Evolutionary conservation across 2,113 vertebrate genomes (phyloP), one percentile per base, ranked within the genome.

Genomic region (Larimichthys polyactis): DNA sequence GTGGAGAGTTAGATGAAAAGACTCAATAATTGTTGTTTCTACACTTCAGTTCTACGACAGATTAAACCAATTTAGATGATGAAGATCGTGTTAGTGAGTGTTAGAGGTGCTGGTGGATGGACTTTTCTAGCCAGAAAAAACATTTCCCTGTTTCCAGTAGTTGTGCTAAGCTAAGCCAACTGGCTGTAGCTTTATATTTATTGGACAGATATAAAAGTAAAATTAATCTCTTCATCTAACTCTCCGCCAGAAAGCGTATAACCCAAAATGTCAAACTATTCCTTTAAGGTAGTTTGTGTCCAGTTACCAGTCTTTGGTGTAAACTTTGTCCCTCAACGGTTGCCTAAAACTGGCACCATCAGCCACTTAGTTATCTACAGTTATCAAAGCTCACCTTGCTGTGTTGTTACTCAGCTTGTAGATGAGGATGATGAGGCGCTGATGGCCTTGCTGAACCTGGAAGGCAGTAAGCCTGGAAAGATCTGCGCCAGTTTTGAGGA

Each of bases 401-500:
- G 16, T 81, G 63, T 58, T 78, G 46, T 51, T 51, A 4, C 48
- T 70, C 91, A 96, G 95, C 75, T 95, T 16, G 78, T 95, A 36
- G 95, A 95, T 24, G 95, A 95, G 9, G 95, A 96, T 12, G 94
- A 95, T 8, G 95, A 96, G 51, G 90, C 75, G 24, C 87, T 95
- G 73, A 91, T 95, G 82, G 93, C 94, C 54, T 79, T 93, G 82
- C 83, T 95, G 48, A 95, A 94, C 81, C 84, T 94, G 64, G 95
- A 96, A 64, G 91, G 93, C 57, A 92, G 72, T 52, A 72, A 91
- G 52, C 95, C 95, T 0, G 95, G 96, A 17, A 96, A 95, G 85
- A 90, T 96, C 43, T 93, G 93, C 14, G 93, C 91, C 82, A 96
- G 95, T 79, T 96, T 96, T 58, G 96, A 96, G 84, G 95, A 96